These are phyloP conservation scores for Dysidea cf. avara DNA, from an alignment of 37 sponge, comb jelly and placozoan genomes.

Conservation along the genomic window DNA sequence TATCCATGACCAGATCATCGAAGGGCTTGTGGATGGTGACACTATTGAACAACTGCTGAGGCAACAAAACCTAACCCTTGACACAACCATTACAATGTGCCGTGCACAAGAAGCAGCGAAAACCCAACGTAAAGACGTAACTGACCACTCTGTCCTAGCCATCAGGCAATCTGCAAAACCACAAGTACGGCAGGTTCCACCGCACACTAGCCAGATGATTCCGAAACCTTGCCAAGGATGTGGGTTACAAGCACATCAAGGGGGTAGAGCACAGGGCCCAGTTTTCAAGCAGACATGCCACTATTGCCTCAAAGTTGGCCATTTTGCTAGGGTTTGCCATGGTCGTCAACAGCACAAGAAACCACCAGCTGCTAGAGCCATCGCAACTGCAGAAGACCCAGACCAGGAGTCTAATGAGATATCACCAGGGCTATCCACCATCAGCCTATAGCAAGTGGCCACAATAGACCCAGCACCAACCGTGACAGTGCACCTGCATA, in stretches of 20 bases:
- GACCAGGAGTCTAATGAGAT: no score
- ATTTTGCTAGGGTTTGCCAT: constrained; percentile 19
- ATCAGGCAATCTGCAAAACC: constrained; percentile 3
- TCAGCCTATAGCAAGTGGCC: no score
- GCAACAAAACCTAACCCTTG: constrained; percentile 11
- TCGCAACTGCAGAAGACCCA: not conserved
- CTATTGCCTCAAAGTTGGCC: constrained; percentile 28
- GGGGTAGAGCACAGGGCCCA: constrained; percentile 17
- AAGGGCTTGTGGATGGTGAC: constrained; percentile 33
- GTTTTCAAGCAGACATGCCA: constrained; percentile 7
- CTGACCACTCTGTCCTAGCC: not conserved
- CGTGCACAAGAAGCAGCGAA: constrained; percentile 39
- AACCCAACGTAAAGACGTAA: constrained; percentile 20
- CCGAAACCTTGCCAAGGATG: constrained; percentile 22
- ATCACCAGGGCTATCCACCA: no score
- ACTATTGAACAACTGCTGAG: constrained; percentile 18
- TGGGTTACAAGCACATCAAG: constrained; percentile 14
- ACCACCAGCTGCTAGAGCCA: not conserved
- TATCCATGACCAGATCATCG: constrained; percentile 39
- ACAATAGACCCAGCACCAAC: constrained; percentile 20
- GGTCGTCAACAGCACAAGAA: no score
- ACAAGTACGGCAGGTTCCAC: not conserved
- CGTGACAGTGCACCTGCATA: constrained; percentile 13
- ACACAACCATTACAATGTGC: constrained; percentile 14
- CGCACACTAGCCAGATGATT: not conserved